phyloP scores from a whole-genome alignment of 1,140 invertebrate genomes.

The Onthophagus taurus region DNA sequence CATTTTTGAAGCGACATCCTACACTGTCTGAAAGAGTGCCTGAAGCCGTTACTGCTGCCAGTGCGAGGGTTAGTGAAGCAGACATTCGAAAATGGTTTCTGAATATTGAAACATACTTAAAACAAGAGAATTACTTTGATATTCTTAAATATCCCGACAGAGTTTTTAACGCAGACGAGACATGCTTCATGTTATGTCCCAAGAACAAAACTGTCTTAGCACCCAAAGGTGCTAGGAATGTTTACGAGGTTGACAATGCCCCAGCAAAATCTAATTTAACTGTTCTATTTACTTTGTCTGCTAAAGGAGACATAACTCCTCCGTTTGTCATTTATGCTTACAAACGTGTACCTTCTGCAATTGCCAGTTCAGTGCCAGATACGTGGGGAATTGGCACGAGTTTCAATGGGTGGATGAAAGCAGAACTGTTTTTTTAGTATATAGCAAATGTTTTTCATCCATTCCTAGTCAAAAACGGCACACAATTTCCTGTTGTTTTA shows the following conservation, averaged over 20 bases:
- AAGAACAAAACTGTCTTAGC: conserved; percentile 24
- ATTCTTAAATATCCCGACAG: conserved; percentile 23
- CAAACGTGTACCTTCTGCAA: conserved; percentile 21
- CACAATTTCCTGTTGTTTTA: not conserved
- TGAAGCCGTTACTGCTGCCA: conserved; percentile 12
- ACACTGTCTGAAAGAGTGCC: conserved; percentile 15
- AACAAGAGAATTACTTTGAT: conserved; percentile 19
- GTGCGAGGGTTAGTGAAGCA: conserved; percentile 28
- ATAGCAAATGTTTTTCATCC: conserved; percentile 32
- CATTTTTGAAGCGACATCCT: conserved; percentile 32
- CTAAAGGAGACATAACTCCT: conserved; percentile 16
- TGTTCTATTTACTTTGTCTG: conserved; percentile 28
- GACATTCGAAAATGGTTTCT: conserved; percentile 35
- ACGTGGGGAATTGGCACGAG: conserved; percentile 30
- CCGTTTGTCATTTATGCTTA: conserved; percentile 31
- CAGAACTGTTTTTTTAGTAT: conserved; percentile 35
- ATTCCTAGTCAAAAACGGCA: conserved; percentile 17
- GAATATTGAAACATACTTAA: conserved; percentile 26
- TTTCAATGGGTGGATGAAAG: conserved; percentile 36
- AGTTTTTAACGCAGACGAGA: conserved; percentile 37
- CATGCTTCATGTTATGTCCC: conserved; percentile 29
- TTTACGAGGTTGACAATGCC: conserved; percentile 29
- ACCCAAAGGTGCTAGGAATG: conserved; percentile 26
- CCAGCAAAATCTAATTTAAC: conserved; percentile 29
- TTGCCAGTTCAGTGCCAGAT: conserved; percentile 26